A percentile compares a stretch with the other conserved stretches of the same genome.
These are phyloP conservation scores for Equus quagga DNA, from an alignment of 2,113 vertebrate genomes.

Conservation along the genomic window DNA sequence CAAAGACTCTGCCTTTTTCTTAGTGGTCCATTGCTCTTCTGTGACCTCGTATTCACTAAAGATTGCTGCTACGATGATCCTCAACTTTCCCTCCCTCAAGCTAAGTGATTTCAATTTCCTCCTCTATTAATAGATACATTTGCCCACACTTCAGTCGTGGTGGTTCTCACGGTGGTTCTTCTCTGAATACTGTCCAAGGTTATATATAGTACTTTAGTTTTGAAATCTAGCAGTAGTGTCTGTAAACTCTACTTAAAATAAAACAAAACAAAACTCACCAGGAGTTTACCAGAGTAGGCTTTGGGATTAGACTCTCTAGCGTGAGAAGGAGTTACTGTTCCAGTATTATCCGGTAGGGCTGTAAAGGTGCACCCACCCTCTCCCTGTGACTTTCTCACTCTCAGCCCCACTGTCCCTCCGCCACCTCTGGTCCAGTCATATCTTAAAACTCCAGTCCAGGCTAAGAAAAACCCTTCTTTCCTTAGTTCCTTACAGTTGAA, in stretches of 20 bases:
- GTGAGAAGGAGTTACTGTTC: not conserved
- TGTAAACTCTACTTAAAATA: slow-evolving; percentile 53
- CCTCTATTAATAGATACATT: slow-evolving; percentile 46
- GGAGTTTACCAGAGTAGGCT: not conserved
- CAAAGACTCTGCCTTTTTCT: not conserved
- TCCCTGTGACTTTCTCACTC: not conserved
- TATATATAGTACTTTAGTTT: slow-evolving; percentile 67
- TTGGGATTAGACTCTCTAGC: not conserved
- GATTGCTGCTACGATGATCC: not conserved
- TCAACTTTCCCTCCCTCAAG: not conserved
- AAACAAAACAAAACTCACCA: slow-evolving; percentile 17
- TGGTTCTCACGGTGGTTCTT: slow-evolving; percentile 47
- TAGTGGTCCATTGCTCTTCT: not conserved
- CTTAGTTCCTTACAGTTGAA: too few relatives aligned
- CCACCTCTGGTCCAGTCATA: not conserved
- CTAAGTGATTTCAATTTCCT: not conserved
- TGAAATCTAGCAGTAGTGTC: slow-evolving; percentile 39
- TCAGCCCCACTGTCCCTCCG: not conserved
- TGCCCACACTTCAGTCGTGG: not conserved
- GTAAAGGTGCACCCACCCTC: too few relatives aligned
- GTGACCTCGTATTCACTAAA: not conserved
- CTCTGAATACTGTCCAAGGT: slow-evolving; percentile 26
- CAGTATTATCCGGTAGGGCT: not conserved
- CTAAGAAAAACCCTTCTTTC: not conserved
- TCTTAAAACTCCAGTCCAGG: not conserved